Percentiles rank a stretch among this genome's conserved stretches.
These are phyloP conservation scores for Tragelaphus oryx DNA, from an alignment of 2,797 vertebrate species.

Conservation along the genomic window DNA sequence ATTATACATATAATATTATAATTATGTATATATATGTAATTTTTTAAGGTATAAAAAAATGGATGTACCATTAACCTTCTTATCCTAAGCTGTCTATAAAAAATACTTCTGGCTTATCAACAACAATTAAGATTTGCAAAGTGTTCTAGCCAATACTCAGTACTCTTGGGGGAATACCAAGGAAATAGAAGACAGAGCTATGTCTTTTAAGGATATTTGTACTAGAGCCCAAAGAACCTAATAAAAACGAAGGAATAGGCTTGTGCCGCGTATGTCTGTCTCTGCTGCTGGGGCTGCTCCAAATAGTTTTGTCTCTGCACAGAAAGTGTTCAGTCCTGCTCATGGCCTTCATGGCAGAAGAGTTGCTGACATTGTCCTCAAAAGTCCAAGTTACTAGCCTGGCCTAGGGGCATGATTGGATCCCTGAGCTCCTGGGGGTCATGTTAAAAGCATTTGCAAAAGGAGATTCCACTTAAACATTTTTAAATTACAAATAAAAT, in stretches of 20 bases:
- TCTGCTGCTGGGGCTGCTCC: background rate
- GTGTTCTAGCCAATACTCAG: background rate
- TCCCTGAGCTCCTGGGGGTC: background rate
- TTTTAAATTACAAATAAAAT: background rate
- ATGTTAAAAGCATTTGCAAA: background rate
- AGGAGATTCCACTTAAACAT: background rate
- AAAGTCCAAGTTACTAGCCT: background rate
- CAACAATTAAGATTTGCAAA: background rate
- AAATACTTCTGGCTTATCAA: constrained; percentile 21
- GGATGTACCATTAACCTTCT: background rate
- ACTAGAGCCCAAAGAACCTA: background rate
- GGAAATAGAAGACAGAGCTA: background rate
- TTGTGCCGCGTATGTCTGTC: background rate
- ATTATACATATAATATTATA: background rate
- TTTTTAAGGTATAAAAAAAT: background rate
- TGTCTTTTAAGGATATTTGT: constrained; percentile 31
- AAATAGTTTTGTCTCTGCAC: background rate
- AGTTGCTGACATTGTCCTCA: background rate
- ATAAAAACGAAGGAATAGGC: background rate
- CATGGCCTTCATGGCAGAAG: background rate
- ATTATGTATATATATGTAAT: background rate
- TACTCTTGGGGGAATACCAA: background rate
- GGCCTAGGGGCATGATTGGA: background rate
- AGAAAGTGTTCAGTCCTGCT: background rate
- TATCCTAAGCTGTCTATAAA: background rate